Conservation (phyloP, 2,113 vertebrate genomes). For the Nesogale talazaci region DNA sequence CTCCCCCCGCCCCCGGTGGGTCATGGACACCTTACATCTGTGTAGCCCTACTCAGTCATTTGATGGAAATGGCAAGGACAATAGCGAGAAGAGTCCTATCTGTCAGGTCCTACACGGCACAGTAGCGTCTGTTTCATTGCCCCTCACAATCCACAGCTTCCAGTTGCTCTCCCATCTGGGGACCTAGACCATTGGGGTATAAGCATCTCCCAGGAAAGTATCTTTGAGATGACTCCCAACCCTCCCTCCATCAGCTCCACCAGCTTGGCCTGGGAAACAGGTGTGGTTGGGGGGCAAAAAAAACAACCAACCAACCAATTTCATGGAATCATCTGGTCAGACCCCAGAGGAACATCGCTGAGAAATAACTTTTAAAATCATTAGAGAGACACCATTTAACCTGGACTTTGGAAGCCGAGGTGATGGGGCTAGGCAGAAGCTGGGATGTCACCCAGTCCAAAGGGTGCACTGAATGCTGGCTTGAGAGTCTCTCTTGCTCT, state of each 20-base stretch:
- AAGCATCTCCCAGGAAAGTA: neutral
- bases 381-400: neutral
- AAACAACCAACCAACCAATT: too few species aligned
- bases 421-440: conserved; percentile 16
- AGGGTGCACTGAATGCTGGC: neutral
- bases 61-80: too few species aligned
- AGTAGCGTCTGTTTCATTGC: too few species aligned
- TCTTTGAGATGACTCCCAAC: neutral
- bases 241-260: neutral
- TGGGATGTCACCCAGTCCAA: neutral
- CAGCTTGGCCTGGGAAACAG: neutral
- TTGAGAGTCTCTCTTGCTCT: neutral
- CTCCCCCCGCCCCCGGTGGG: too few species aligned
- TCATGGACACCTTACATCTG: too few species aligned
- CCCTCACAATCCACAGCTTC: neutral
- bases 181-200: neutral
- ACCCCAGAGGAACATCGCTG: neutral
- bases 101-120: too few species aligned
- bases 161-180: neutral
- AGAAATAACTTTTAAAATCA: neutral
- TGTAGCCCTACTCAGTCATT: too few species aligned
- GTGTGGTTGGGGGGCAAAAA: neutral
- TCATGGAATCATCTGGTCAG: neutral
- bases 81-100: too few species aligned
- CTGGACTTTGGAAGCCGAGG: conserved; percentile 22